phyloP scores from a whole-genome alignment of 2,113 vertebrate species.

The Bubo bubo region DNA sequence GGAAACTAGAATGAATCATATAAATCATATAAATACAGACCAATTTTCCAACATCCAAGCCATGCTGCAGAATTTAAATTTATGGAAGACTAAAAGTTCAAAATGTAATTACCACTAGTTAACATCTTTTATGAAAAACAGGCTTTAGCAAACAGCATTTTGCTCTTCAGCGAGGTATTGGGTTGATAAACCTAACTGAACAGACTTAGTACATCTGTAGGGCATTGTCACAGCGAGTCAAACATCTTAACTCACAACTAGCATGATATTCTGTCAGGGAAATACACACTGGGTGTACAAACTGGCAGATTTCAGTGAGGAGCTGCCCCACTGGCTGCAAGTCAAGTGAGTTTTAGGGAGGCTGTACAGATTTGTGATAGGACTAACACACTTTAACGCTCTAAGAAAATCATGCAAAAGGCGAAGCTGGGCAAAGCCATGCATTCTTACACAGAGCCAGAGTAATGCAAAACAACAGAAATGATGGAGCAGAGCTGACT shows the following conservation, averaged over 20 bases:
- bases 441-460: neutral
- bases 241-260: neutral
- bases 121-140: neutral
- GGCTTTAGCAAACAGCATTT: neutral
- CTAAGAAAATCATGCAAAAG: neutral
- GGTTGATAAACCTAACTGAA: neutral
- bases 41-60: neutral
- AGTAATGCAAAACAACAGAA: neutral
- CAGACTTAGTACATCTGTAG: neutral
- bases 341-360: neutral
- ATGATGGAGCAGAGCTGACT: neutral
- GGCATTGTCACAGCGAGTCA: fast-evolving
- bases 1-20: neutral
- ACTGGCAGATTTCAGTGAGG: neutral
- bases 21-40: neutral
- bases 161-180: neutral
- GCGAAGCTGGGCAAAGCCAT: neutral
- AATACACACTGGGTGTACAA: neutral
- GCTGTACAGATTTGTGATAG: neutral
- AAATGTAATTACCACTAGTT: neutral
- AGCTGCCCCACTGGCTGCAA: neutral
- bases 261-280: neutral
- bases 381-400: neutral
- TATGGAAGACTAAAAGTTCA: neutral
- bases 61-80: neutral